Evolutionary conservation across 1,140 invertebrate species (phyloP).

Genomic region (Pogonomyrmex californicus): DNA sequence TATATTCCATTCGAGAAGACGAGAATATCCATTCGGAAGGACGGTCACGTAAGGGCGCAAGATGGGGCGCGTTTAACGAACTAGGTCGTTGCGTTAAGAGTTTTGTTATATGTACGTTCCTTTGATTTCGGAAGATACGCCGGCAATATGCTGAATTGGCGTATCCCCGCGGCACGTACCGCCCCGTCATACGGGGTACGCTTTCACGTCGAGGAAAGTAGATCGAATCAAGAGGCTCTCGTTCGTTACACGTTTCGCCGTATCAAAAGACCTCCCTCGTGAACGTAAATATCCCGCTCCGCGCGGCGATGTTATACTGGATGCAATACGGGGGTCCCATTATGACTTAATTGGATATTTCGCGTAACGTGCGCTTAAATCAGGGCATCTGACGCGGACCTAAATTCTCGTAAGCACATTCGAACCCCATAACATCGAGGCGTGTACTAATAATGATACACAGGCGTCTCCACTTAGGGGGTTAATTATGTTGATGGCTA

Average conservation of each 20-base stretch:
- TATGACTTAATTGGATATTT: conserved; percentile 77
- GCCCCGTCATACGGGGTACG: neutral
- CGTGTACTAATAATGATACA: conserved; percentile 82
- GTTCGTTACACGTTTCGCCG: conserved; percentile 18
- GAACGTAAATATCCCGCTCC: conserved; percentile 45
- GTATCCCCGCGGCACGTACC: conserved; percentile 19
- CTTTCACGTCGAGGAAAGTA: conserved; percentile 23
- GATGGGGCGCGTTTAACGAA: conserved; percentile 50
- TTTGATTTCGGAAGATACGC: conserved; percentile 39
- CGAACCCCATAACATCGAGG: conserved; percentile 71
- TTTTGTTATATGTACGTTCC: conserved; percentile 38
- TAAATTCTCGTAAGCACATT: conserved; percentile 75
- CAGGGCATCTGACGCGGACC: conserved; percentile 70
- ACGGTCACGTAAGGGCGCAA: conserved; percentile 31
- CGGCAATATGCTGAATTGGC: conserved; percentile 51
- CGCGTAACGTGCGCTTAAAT: conserved; percentile 73
- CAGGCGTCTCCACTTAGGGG: conserved; percentile 80
- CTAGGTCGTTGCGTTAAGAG: conserved; percentile 44
- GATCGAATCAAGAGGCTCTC: conserved; percentile 43
- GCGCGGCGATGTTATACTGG: conserved; percentile 40
- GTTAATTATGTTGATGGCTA: conserved; percentile 82
- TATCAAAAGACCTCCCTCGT: conserved; percentile 28
- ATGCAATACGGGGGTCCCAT: conserved; percentile 64
- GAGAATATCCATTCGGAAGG: conserved; percentile 10
- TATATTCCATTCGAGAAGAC: neutral